phyloP scores from a whole-genome alignment of 1,140 invertebrate genomes.

The Wiebesia pumilae region DNA sequence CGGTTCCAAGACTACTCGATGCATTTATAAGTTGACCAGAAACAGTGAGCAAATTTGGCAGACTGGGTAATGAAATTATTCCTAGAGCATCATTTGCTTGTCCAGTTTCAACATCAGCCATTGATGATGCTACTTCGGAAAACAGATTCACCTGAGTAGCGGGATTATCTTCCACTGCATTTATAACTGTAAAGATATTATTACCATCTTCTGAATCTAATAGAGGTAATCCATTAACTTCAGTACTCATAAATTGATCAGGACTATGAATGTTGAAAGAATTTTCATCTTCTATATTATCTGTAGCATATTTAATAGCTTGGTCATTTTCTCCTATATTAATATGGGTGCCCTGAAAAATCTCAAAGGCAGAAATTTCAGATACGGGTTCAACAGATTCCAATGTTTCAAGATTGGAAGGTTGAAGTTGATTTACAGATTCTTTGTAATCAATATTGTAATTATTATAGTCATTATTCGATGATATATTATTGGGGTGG shows the following conservation, averaged over 20 bases:
- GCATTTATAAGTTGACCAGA: constrained; percentile 15
- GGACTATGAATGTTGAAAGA: background rate
- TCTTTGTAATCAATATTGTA: background rate
- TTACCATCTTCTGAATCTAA: background rate
- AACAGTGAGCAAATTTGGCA: constrained; percentile 45
- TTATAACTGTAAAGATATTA: constrained; percentile 6
- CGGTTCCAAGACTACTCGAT: background rate
- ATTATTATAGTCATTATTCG: constrained; percentile 16
- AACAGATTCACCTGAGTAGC: constrained; percentile 33
- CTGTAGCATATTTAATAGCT: background rate
- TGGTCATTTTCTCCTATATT: constrained; percentile 50
- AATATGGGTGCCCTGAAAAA: constrained; percentile 66
- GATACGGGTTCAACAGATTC: background rate
- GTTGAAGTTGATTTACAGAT: background rate
- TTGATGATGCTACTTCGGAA: background rate
- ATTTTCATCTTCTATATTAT: background rate
- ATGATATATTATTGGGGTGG: constrained; percentile 9
- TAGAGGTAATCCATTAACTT: constrained; percentile 26
- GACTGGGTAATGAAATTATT: constrained; percentile 29
- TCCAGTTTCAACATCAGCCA: constrained; percentile 39
- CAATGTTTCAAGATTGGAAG: background rate
- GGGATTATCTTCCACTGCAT: background rate
- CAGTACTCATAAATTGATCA: background rate
- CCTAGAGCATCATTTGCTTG: constrained; percentile 54
- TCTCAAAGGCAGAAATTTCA: constrained; percentile 57